Evolutionary conservation across 2,888 invertebrate species (phyloP), one percentile per base, ranked within the genome.

Genomic region (Drosophila prolongata): DNA sequence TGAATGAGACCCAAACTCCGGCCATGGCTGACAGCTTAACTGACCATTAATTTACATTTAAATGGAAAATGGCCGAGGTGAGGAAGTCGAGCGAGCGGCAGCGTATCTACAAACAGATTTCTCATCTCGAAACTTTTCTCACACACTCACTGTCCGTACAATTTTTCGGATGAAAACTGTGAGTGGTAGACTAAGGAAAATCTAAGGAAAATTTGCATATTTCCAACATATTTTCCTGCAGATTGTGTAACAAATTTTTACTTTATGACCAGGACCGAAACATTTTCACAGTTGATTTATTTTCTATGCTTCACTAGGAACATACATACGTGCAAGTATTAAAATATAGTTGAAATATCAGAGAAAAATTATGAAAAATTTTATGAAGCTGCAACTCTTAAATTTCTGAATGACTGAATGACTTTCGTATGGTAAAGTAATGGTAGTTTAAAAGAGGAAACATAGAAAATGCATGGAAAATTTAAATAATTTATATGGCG

Each of bases 31-130:
- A 80, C 89, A 87, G 79, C 83, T 89, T 83, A 87, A 87, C 89
- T 89, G 88, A 78, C 88, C 88, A 87, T 88, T 83, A 80, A 88
- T 88, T 88, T 88, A 76, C 88, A 87, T 88, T 79, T 77, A 81
- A 79, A 88, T 82, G 78, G 74, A 58, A 69, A 62, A 49, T 38
- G 68, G 38, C 52, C 11, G 52, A 64, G 69, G 38, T 69, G 58
- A 40, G 69, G 38, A 38, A 68, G 34, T 35, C 24, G 34, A 35
- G 35, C 8, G 62, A 47, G 57, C 40, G 13, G 42, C 66, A 67
- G 73, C 75, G 70, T 55, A 67, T 64, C 50, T 54, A 64, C 62
- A 69, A 55, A 44, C 46, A 47, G 58, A 75, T 68, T 69, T 67
- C 57, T 30, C 69, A 49, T 60, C 64, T 53, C 50, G n/a, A 16